A percentile compares a stretch with the other conserved stretches of the same genome.
Evolutionary conservation across 1,140 invertebrate genomes (phyloP).

Genomic region (Aphaenogaster floridana): DNA sequence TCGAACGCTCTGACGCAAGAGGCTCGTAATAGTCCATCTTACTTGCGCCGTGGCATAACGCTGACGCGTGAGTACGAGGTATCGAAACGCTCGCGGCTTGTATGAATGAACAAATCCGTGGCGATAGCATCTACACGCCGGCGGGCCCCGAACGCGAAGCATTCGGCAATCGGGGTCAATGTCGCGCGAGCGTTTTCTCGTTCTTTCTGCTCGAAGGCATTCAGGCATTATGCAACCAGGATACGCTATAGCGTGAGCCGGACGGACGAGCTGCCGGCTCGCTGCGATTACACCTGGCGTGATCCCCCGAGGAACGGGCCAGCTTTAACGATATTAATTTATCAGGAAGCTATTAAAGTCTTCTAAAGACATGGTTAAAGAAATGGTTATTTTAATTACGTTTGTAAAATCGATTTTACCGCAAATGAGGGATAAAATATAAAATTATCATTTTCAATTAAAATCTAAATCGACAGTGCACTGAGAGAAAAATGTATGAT

Average conservation of each 20-base stretch:
- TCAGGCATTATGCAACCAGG: conserved; percentile 56
- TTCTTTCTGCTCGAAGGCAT: conserved; percentile 36
- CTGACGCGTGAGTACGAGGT: neutral
- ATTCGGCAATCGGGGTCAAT: conserved; percentile 69
- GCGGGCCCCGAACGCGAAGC: conserved; percentile 20
- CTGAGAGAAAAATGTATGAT: too few species aligned
- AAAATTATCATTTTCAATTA: neutral
- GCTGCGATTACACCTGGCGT: neutral
- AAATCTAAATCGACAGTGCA: neutral
- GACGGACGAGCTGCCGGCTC: neutral
- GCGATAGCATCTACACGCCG: conserved; percentile 40
- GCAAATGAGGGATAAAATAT: neutral
- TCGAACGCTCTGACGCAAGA: neutral
- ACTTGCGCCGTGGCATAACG: neutral
- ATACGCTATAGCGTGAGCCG: neutral
- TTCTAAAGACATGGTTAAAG: neutral
- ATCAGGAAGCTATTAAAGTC: neutral
- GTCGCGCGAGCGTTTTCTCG: conserved; percentile 63
- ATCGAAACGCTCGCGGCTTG: conserved; percentile 1
- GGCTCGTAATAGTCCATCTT: neutral
- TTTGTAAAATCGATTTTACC: neutral
- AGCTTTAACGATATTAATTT: neutral
- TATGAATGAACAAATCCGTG: conserved; percentile 52
- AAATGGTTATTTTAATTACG: neutral
- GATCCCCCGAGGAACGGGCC: neutral